These are phyloP conservation scores for Chymomyza amoena DNA, from an alignment of 2,888 invertebrate species.

Conservation along the genomic window DNA sequence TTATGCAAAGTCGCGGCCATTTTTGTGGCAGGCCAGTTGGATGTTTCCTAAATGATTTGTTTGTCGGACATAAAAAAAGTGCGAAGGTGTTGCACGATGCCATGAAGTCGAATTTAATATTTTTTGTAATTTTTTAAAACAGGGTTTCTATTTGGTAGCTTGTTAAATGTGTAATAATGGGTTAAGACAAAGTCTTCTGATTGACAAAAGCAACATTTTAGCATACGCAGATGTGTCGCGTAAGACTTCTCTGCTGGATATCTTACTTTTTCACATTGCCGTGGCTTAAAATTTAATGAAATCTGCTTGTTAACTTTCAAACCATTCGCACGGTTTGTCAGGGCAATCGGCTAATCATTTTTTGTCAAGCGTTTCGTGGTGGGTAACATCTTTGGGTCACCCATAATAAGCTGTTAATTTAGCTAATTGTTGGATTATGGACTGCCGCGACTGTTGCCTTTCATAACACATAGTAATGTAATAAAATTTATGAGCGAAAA, in stretches of 20 bases:
- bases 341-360: background rate
- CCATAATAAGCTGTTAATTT: slow-evolving; percentile 48
- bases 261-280: no score
- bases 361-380: background rate
- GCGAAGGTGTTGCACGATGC: background rate
- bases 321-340: background rate
- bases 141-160: background rate
- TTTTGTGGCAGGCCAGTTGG: slow-evolving; percentile 1
- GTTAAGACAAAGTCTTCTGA: no score
- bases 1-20: background rate
- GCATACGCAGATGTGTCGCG: no score
- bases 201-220: no score
- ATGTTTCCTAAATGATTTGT: slow-evolving; percentile 18
- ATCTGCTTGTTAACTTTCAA: background rate
- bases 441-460: slow-evolving; percentile 18
- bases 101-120: background rate
- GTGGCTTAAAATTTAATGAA: no score
- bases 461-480: slow-evolving; percentile 20
- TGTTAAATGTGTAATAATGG: background rate
- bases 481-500: slow-evolving; percentile 56
- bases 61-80: background rate
- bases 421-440: slow-evolving; percentile 63
- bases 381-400: slow-evolving; percentile 1
- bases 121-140: background rate
- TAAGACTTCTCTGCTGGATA: no score